Evolutionary conservation across 2,888 invertebrate species (phyloP), one percentile per base, ranked within the genome.

Genomic region (Heliconius ismenius): DNA sequence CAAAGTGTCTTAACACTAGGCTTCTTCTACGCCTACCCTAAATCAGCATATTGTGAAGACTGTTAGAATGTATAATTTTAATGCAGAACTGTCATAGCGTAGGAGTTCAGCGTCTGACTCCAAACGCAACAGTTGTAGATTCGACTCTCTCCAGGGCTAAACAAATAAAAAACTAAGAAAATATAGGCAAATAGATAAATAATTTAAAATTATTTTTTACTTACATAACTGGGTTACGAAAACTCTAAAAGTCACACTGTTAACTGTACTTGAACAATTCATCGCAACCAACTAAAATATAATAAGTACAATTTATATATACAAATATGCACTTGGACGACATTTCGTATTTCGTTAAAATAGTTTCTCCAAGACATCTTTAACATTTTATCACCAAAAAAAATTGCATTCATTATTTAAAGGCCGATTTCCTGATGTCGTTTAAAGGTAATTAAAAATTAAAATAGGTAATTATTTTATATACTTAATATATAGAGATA

Each of bases 291-390:
- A 65, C 58, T 28, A 72, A 76, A 65, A 28, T 60, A 62, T 67
- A 49, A 72, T 78, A 49, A 73, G 62, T 43, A 54, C 65, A 75
- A 70, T 76, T 74, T 65, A 72, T 74, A 70, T 74, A 67, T n/a
- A 76, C 64, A 60, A 73, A 79, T 78, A 73, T 78, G 70, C 70
- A 75, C 75, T 60, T 75, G 63, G 73, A 60, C 63, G 65, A 67
- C 75, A 65, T 75, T 75, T 76, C 69, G 70, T 78, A 75, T 65
- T 75, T 79, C 78, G 75, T 79, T 79, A 79, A 79, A 79, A 79
- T 78, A 78, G 76, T 73, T 79, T 65, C 39, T 62, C 49, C 63
- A 63, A 76, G 76, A 49, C 76, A 75, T 79, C 75, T 76, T 79
- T 79, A 75, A 78, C 75, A 79, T 78, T 78, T 79, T 76, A 79